Evolutionary conservation across 2,888 invertebrate genomes (phyloP).

Genomic region (Protodeltote pygarga): DNA sequence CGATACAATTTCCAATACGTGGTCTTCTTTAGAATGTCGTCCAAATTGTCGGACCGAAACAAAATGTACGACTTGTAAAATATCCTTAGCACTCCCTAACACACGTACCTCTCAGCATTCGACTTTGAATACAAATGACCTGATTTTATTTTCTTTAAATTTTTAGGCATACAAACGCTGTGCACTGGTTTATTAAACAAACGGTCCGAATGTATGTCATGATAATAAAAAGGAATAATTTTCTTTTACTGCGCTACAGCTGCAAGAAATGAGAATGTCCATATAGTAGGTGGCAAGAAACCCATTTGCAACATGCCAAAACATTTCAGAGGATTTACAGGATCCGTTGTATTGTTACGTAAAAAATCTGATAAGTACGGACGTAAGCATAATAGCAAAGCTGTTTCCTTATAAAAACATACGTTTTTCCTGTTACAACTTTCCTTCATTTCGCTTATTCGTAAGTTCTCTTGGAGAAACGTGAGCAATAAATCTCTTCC

Average conservation of each 20-base stretch:
- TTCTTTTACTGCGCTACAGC: constrained; percentile 30
- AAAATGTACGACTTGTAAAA: constrained; percentile 43
- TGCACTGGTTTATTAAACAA: constrained; percentile 52
- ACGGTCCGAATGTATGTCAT: constrained; percentile 38
- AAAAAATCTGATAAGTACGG: constrained; percentile 39
- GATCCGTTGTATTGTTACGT: constrained; percentile 30
- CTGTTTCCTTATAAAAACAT: constrained; percentile 34
- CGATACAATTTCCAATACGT: constrained; percentile 24
- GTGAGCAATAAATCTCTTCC: constrained; percentile 28
- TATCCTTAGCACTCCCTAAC: constrained; percentile 43
- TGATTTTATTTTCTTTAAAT: constrained; percentile 50
- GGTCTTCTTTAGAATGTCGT: constrained; percentile 25
- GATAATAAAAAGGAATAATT: constrained; percentile 47
- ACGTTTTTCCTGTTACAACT: constrained; percentile 29
- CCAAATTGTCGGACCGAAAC: constrained; percentile 37
- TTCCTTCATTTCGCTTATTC: constrained; percentile 25
- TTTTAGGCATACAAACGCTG: constrained; percentile 37
- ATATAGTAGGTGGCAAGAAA: constrained; percentile 30
- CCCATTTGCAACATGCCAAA: constrained; percentile 22
- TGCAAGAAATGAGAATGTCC: constrained; percentile 23
- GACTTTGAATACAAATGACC: constrained; percentile 62
- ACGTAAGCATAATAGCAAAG: constrained; percentile 31
- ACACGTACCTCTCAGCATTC: constrained; percentile 45
- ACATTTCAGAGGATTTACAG: constrained; percentile 37
- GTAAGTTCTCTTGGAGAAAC: constrained; percentile 17